A percentile compares a stretch with the other conserved stretches of the same genome.
Evolutionary conservation across 1,140 invertebrate species (phyloP).

Genomic region (Monomorium pharaonis): DNA sequence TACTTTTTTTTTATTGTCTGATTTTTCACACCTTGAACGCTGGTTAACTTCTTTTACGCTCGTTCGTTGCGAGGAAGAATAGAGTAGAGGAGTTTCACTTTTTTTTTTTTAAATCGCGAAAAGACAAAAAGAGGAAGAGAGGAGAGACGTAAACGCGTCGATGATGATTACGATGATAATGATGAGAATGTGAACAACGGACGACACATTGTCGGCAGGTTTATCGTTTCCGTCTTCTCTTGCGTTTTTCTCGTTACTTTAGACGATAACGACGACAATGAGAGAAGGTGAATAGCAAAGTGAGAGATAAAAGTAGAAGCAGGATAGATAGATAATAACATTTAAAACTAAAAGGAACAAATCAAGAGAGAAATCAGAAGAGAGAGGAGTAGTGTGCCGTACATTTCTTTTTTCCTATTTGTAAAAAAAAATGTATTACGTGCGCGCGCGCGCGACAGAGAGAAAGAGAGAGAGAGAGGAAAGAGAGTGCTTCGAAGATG

Average conservation of each 20-base stretch:
- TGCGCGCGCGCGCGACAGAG: constrained; percentile 63
- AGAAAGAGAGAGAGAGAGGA: constrained; percentile 31
- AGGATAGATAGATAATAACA: constrained; percentile 56
- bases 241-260: constrained; percentile 71
- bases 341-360: constrained; percentile 60
- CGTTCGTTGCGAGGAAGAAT: constrained; percentile 75
- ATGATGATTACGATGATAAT: constrained; percentile 11
- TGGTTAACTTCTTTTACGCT: constrained; percentile 76
- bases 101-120: constrained; percentile 28
- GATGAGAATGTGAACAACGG: constrained; percentile 33
- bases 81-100: constrained; percentile 27
- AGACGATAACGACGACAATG: constrained; percentile 32
- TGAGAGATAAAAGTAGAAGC: constrained; percentile 26
- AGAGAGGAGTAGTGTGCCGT: constrained; percentile 67
- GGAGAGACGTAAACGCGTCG: constrained; percentile 39
- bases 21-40: constrained; percentile 73
- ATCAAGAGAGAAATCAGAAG: constrained; percentile 48
- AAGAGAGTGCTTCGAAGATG: constrained; percentile 83
- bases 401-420: constrained; percentile 62
- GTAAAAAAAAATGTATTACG: constrained; percentile 57
- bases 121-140: constrained; percentile 60
- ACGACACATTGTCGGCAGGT: constrained; percentile 67
- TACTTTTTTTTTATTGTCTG: constrained; percentile 76
- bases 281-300: constrained; percentile 5
- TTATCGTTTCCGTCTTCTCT: constrained; percentile 74